Evolutionary conservation across 2,888 invertebrate genomes (phyloP), one percentile per base, ranked within the genome.

Genomic region (Tinea trinotella): DNA sequence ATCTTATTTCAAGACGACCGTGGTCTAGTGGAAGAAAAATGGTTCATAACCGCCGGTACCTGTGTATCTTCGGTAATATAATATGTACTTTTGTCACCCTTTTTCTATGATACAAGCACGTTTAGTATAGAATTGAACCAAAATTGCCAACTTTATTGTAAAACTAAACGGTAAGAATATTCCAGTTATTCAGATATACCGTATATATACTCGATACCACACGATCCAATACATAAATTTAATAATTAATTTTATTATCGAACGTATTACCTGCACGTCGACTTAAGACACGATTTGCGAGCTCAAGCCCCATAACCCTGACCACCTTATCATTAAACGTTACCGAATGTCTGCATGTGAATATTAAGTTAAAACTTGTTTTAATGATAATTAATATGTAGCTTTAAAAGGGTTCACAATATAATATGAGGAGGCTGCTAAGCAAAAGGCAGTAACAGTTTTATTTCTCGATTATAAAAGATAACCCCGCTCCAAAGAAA

Each of bases 201-300:
- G n/a, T n/a, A n/a, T n/a, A n/a, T n/a, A n/a, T n/a, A n/a, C n/a
- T n/a, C n/a, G n/a, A n/a, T n/a, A 46, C 15, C 19, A 46, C 18
- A 10, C 18, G 2, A 19, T 48, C 3, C 19, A 6, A 66, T 71
- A 70, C 64, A 77, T 81, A 77, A 79, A 79, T 79, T 74, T 68
- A 64, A 76, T 75, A 80, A 81, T 78, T 80, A 80, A 79, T 80
- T 79, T 81, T 78, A 81, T 74, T 72, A 74, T 74, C 72, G 68
- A 40, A 65, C 66, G 65, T 70, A 71, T 72, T 74, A 72, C 74
- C 77, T 70, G 72, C 68, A 68, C 67, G 75, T 79, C 78, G 77
- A 65, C 78, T 79, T 80, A 77, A 70, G 68, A 66, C 63, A 67
- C 74, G 74, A 79, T 81, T 80, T 80, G 77, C 74, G 72, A 76